A percentile compares a stretch with the other conserved stretches of the same genome.
These are phyloP conservation scores for Platichthys flesus DNA, from an alignment of 2,113 vertebrate species.

Conservation along the genomic window DNA sequence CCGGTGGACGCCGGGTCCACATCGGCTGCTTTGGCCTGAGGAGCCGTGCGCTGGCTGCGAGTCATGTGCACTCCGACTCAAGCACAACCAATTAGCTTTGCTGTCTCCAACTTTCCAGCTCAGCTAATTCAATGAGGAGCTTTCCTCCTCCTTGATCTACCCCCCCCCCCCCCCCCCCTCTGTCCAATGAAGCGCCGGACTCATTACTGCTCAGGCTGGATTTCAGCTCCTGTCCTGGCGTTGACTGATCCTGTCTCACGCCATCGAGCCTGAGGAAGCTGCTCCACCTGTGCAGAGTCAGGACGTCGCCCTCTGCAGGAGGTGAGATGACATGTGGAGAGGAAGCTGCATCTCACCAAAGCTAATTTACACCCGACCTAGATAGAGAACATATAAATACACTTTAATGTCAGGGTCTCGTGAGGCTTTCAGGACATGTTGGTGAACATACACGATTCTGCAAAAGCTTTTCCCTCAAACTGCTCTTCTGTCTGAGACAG, in stretches of 20 bases:
- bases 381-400: too few species aligned
- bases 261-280: background rate
- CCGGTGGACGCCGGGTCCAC: constrained; percentile 15
- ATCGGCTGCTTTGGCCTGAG: constrained; percentile 22
- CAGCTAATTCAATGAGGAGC: constrained; percentile 22
- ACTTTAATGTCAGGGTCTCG: too few species aligned
- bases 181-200: background rate
- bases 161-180: background rate
- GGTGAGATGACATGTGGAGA: too few species aligned
- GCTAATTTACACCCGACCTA: too few species aligned
- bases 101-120: constrained; percentile 38
- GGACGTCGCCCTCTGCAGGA: background rate
- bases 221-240: constrained; percentile 6
- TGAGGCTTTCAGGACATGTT: too few species aligned
- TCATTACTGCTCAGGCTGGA: constrained; percentile 16
- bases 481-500: background rate
- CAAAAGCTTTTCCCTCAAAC: too few species aligned
- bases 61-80: constrained; percentile 14
- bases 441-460: constrained; percentile 2
- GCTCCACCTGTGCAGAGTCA: constrained; percentile 29
- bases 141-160: background rate
- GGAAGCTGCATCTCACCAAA: too few species aligned
- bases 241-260: constrained; percentile 3
- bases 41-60: constrained; percentile 3
- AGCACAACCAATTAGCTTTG: constrained; percentile 19